A percentile compares a stretch with the other conserved stretches of the same genome.
Conservation (phyloP, 2,797 vertebrate species). For the Protonibea diacanthus region DNA sequence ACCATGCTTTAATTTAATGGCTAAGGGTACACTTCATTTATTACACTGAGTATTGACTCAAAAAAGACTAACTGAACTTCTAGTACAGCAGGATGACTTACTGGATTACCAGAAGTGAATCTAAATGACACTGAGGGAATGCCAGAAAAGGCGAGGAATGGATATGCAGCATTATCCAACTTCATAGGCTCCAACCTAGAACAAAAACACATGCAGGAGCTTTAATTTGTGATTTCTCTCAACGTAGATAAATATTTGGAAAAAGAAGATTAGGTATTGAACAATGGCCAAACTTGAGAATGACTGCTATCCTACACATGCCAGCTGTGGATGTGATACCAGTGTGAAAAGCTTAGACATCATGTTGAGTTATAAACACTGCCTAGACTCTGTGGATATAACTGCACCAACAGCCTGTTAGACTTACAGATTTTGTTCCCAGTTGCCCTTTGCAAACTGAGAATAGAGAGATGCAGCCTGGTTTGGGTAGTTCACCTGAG, state of each 20-base stretch:
- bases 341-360: not conserved
- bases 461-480: constrained; percentile 24
- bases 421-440: constrained; percentile 79
- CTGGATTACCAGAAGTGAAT: constrained; percentile 73
- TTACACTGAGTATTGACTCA: not conserved
- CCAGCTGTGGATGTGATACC: not conserved
- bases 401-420: not conserved
- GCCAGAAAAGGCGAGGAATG: constrained; percentile 92
- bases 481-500: constrained; percentile 63
- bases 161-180: constrained; percentile 87
- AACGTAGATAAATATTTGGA: not conserved
- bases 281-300: not conserved
- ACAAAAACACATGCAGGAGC: not conserved
- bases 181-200: constrained; percentile 85
- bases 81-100: constrained; percentile 34
- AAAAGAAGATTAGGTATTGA: not conserved
- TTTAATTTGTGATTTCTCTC: not conserved
- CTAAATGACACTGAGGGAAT: constrained; percentile 93
- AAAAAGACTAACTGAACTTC: not conserved
- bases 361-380: not conserved
- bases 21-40: not conserved
- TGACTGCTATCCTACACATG: constrained; percentile 1
- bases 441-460: constrained; percentile 39
- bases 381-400: too few relatives aligned
- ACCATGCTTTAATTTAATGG: not conserved